Percentiles rank a stretch among this genome's conserved stretches.
phyloP scores from a whole-genome alignment of 2,888 invertebrate species.

The Horisme vitalbata region DNA sequence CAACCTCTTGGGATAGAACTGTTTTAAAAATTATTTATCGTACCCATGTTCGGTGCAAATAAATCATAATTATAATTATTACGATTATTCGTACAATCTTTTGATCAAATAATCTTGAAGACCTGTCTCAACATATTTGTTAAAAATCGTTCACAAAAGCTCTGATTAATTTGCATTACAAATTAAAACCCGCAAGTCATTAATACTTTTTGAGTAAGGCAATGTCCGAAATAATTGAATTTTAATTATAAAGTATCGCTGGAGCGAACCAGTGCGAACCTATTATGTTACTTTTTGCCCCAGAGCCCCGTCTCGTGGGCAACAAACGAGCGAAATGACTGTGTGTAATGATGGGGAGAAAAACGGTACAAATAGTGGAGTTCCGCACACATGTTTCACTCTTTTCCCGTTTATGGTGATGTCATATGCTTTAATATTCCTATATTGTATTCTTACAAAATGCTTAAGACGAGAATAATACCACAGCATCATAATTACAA shows the following conservation, averaged over 20 bases:
- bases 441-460: too few relatives aligned
- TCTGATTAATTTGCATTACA: slow-evolving; percentile 20
- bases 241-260: slow-evolving; percentile 23
- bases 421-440: too few relatives aligned
- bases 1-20: too few relatives aligned
- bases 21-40: too few relatives aligned
- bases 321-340: slow-evolving; percentile 10
- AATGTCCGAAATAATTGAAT: slow-evolving; percentile 20
- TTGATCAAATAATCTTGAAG: too few relatives aligned
- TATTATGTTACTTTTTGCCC: slow-evolving; percentile 20
- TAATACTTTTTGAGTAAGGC: slow-evolving; percentile 14
- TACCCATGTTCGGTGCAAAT: too few relatives aligned
- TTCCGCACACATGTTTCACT: slow-evolving; percentile 15
- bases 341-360: slow-evolving; percentile 10
- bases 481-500: too few relatives aligned
- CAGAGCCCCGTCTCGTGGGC: slow-evolving; percentile 17
- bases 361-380: slow-evolving; percentile 7
- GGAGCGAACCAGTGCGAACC: slow-evolving; percentile 1
- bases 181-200: slow-evolving; percentile 12
- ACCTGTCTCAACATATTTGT: slow-evolving; percentile 9
- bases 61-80: too few relatives aligned
- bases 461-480: too few relatives aligned
- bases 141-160: too few relatives aligned
- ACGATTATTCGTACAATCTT: too few relatives aligned
- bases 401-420: neutral